Base-by-base conservation (phyloP, 2,797 vertebrate species). In the Antennarius maculatus region DNA sequence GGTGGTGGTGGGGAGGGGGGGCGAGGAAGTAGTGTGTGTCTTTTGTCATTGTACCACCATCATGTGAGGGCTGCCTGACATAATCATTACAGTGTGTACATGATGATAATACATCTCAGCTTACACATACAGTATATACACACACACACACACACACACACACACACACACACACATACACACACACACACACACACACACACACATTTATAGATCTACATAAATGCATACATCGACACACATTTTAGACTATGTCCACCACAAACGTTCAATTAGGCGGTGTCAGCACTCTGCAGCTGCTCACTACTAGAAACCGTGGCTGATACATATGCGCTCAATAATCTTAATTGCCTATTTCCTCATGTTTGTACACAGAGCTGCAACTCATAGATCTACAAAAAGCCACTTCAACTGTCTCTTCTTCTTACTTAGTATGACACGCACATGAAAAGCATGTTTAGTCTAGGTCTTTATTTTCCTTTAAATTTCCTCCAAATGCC, bases 401-500 rank as follows among this genome's bases (percentile, higher is more conserved):
- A 74, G 78, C 69, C 68, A 68, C 68, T 77, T 79, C 13, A 51
- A 73, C 53, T 53, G 58, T 72, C 47, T 67, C 29, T 43, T 45
- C 52, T 48, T 66, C 27, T n/a, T 82, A 71, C 86, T 88, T 84
- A 86, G 87, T 86, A 80, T 83, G 61, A 75, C 29, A 59, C 8
- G 48, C 45, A 53, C 50, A 76, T 61, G 78, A 79, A 50, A 69
- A 59, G 39, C 51, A 10, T 77, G 78, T 88, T 82, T 81, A 88
- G 86, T 86, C 83, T 87, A 63, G 54, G n/a, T 70, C 14, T 9
- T 54, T 66, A 72, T 67, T 77, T 69, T 29, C 34, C 62, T 59
- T 74, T 65, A 70, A 61, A 66, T 85, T 83, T 76, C 43, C 49
- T 76, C 47, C 55, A 55, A 79, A 76, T 71, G 42, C 53, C 48